A percentile compares a stretch with the other conserved stretches of the same genome.
Evolutionary conservation across 1,140 invertebrate genomes (phyloP).

Genomic region (Acromyrmex charruanus): DNA sequence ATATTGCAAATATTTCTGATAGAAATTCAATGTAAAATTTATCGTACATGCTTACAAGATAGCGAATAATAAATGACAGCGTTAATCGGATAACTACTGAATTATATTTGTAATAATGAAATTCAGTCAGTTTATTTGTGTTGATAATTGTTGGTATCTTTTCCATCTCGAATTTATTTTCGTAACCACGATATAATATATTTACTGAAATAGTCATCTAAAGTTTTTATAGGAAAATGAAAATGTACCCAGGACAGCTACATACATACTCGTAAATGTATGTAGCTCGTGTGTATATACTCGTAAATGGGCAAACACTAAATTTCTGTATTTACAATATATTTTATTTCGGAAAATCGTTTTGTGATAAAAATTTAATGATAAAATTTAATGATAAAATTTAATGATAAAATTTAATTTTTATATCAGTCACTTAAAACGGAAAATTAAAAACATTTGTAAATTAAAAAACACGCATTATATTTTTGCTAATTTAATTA

Average conservation of each 20-base stretch:
- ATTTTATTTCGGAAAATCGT: not conserved
- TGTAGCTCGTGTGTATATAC: too few relatives aligned
- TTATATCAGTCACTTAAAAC: not conserved
- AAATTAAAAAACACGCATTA: not conserved
- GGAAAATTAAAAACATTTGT: not conserved
- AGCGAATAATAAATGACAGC: slow-evolving; percentile 9
- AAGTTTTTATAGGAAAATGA: slow-evolving; percentile 1
- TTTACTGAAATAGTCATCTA: slow-evolving; percentile 14
- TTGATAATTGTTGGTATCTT: not conserved
- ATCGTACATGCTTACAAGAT: slow-evolving; percentile 28
- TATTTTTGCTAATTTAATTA: slow-evolving; percentile 28
- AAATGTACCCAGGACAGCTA: not conserved
- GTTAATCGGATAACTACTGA: slow-evolving; percentile 7
- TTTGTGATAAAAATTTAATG: not conserved
- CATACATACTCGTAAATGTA: too few relatives aligned
- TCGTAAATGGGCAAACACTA: too few relatives aligned
- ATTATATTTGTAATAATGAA: slow-evolving; percentile 42
- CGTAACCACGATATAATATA: not conserved
- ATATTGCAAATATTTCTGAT: not conserved
- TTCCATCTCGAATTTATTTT: slow-evolving; percentile 5
- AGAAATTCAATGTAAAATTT: slow-evolving; percentile 23
- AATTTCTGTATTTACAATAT: too few relatives aligned
- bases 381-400: not conserved
- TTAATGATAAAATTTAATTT: not conserved
- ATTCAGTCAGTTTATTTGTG: not conserved